Base-by-base conservation (phyloP, 1,140 invertebrate genomes). In the Melanaphis sacchari region DNA sequence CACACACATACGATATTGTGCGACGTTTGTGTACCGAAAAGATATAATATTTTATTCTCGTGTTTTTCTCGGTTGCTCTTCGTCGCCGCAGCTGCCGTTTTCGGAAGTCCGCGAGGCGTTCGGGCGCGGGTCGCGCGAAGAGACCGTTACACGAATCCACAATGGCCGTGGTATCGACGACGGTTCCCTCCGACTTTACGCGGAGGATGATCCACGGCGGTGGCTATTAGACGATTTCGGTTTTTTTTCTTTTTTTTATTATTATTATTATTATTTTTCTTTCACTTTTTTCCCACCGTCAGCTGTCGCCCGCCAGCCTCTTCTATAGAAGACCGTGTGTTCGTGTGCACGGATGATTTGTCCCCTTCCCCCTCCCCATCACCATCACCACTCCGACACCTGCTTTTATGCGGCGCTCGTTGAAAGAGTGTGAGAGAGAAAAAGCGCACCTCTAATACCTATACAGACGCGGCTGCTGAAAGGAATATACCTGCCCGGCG, bases 141-240 rank as follows among this genome's bases (percentile, higher is more conserved):
- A 46, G 46, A 87, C 85, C 85, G 85, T 87, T 87, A 87, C 85
- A 43, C 41, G 36, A 59, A 5, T 38, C 81, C 4, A 87, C 31
- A 87, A 87, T 87, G 40, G 84, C 1, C 31, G 41, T 0, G 31
- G 26, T 18, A 43, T 18, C 15, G 7, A 11, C 31, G 84, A 46
- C 41, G 41, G 84, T 46, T 46, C 43, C 85, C 85, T 46, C 85
- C 85, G 85, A 87, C 85, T 87, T 87, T 8, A 38, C 81, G 81
- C 38, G 11, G n/a, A 81, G 15, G 31, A 46, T 18, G 31, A 46
- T 18, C 15, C 82, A 31, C 24, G 7, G 82, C 22, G 82, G 40
- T 26, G 24, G 26, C 15, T 21, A 87, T n/a, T n/a, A 87, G 85
- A n/a, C 41, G 41, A 46, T 46, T 41, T 84, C 8, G 82, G 36